These are phyloP conservation scores for Bombus affinis DNA, from an alignment of 1,140 invertebrate genomes.

Conservation along the genomic window DNA sequence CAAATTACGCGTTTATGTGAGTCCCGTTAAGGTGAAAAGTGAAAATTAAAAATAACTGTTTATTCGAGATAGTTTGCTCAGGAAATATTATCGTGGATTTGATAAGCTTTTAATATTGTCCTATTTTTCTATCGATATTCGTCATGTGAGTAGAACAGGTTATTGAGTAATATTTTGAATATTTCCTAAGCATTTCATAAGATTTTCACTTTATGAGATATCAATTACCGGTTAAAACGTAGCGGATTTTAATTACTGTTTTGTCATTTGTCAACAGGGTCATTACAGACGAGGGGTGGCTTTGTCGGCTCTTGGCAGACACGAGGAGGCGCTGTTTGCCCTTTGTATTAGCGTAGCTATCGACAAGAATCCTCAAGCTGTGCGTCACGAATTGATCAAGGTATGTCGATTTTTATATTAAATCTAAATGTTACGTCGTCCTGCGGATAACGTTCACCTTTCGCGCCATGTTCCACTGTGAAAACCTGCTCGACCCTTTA, in stretches of 20 bases:
- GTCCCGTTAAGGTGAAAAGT: neutral
- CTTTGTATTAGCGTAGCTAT: slow-evolving; percentile 86
- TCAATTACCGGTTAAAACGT: too few species aligned
- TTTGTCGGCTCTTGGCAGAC: slow-evolving; percentile 84
- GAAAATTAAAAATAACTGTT: neutral
- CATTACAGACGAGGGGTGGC: slow-evolving; percentile 87
- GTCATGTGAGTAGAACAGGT: too few species aligned
- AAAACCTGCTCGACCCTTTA: neutral
- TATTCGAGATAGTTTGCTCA: too few species aligned
- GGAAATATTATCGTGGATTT: neutral
- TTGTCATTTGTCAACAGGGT: slow-evolving; percentile 81
- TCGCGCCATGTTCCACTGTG: neutral
- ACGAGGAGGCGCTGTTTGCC: slow-evolving; percentile 87
- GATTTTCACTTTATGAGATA: too few species aligned
- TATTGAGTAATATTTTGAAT: neutral
- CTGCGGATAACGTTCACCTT: neutral
- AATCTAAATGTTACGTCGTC: neutral
- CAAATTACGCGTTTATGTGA: neutral
- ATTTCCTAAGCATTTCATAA: neutral
- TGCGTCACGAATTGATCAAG: slow-evolving; percentile 81
- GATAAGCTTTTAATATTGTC: neutral
- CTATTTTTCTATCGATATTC: too few species aligned
- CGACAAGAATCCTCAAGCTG: slow-evolving; percentile 80
- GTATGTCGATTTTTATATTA: slow-evolving; percentile 67
- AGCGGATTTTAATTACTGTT: neutral